Conservation (phyloP, 1,140 invertebrate genomes). For the Trichoplusia ni region DNA sequence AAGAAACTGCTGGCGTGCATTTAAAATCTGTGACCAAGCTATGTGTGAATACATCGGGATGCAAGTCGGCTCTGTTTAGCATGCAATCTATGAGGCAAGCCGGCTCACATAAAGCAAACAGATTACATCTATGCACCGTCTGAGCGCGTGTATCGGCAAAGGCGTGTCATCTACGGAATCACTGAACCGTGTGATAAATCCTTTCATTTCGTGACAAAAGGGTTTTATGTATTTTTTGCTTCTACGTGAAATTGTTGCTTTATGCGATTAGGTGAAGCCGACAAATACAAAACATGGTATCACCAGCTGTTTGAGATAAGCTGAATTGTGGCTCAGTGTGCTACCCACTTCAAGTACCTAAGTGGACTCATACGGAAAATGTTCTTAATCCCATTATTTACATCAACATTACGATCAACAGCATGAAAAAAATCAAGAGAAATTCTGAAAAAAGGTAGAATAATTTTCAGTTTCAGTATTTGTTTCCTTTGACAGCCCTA, state of each 20-base stretch:
- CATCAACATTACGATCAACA: neutral
- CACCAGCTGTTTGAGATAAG: too few species aligned
- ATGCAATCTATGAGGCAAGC: slow-evolving; percentile 51
- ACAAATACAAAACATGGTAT: too few species aligned
- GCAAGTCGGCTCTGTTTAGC: slow-evolving; percentile 8
- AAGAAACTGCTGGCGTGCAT: too few species aligned
- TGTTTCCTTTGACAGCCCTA: too few species aligned
- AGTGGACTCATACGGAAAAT: too few species aligned
- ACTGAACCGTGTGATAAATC: neutral
- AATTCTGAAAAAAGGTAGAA: neutral
- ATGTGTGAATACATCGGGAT: too few species aligned
- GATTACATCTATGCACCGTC: slow-evolving; percentile 62
- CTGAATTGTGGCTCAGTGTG: too few species aligned
- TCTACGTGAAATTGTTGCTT: neutral
- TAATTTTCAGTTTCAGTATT: too few species aligned
- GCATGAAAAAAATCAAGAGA: neutral
- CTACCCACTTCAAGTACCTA: too few species aligned
- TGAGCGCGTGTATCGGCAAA: slow-evolving; percentile 12
- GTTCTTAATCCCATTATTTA: too few species aligned
- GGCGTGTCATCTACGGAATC: slow-evolving; percentile 3
- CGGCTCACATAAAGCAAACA: slow-evolving; percentile 60
- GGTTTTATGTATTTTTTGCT: neutral
- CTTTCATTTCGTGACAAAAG: slow-evolving; percentile 1
- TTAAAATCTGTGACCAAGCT: too few species aligned
- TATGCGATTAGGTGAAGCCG: neutral